Base-by-base conservation (phyloP, 2,888 invertebrate genomes). In the Melinopterus prodromus region DNA sequence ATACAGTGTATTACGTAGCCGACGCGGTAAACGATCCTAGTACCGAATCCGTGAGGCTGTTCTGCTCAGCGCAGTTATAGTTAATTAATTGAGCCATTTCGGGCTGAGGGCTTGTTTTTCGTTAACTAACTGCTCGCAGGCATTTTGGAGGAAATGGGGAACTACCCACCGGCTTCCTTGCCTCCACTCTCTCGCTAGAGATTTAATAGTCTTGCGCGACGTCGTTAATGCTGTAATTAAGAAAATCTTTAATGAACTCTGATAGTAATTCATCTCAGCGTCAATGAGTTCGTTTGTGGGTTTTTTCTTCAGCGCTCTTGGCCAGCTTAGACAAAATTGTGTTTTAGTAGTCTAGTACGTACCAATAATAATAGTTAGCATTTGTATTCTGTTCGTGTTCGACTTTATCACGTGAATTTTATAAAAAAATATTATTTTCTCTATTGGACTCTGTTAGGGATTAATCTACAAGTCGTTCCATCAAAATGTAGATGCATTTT, bases 11-110 rank as follows among this genome's bases (percentile, higher is more conserved):
- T 53, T 53, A 53, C 53, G 53, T 9, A 53, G 53, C 53, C 7
- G 53, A 12, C 53, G 53, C 1, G 53, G 53, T 53, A 53, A 53
- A 53, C 53, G 53, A 53, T 53, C 53, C 53, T 12, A 53, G 53
- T 53, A 53, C 53, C 53, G 9, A 53, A 53, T 53, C 53, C 53
- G 53, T 53, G 53, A 7, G 53, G 9, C 7, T 3, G 53, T 53
- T 53, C 53, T 53, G 53, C 12, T 53, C 53, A 53, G 53, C 53
- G 53, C 53, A 53, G 53, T 53, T 53, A 53, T 53, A 53, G 53
- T 53, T 53, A 53, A 53, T 53, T 53, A 53, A 53, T 53, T 53
- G 53, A 53, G 53, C 53, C 53, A 53, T 53, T 53, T 53, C 53
- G 53, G 53, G 53, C 53, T 53, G 53, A 53, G 53, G 53, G 53